Evolutionary conservation across 2,797 vertebrate species (phyloP), one percentile per base, ranked within the genome.

Genomic region (Acestrorhynchus altus): DNA sequence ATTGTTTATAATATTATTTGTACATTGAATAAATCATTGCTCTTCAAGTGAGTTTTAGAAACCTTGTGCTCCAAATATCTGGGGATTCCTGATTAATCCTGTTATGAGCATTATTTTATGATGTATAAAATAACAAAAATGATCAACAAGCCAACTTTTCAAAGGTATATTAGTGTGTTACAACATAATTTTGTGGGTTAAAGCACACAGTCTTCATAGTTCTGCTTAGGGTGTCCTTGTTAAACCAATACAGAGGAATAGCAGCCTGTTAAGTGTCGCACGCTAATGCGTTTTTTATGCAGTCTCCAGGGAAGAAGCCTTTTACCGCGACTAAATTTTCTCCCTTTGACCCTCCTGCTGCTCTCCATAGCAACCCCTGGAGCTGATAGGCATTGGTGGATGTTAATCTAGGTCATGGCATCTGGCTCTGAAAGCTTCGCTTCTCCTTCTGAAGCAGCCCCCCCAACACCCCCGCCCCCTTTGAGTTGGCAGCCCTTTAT

Each of bases 361-460:
- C 65, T 67, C 44, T 47, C 65, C 44, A 67, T 49, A 49, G 65
- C 44, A 67, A 67, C 42, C 65, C 65, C 42, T 11, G 40, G 44
- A 47, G 65, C 22, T 28, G 44, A 26, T 44, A 67, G 65, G 44
- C 65, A 26, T 49, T 16, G 15, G 69, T 20, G 24, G 35, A 59
- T 59, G 69, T 44, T 57, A 42, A 72, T 72, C 76, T 64, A 67
- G 57, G 69, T 72, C 69, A 60, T 13, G 9, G 42, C 70, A 44
- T 72, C 56, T 51, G 66, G 4, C 59, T n/a, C 59, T n/a, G 59
- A 61, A 31, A 39, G 59, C 18, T 18, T 8, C 15, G 57, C 31
- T 39, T 16, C 61, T 64, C 35, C 61, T 64, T 44, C 9, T 9
- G 5, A 20, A 13, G 40, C n/a, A n/a, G n/a, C n/a, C n/a, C n/a